These are phyloP conservation scores for Nestor notabilis DNA, from an alignment of 2,113 vertebrate genomes.

Conservation along the genomic window DNA sequence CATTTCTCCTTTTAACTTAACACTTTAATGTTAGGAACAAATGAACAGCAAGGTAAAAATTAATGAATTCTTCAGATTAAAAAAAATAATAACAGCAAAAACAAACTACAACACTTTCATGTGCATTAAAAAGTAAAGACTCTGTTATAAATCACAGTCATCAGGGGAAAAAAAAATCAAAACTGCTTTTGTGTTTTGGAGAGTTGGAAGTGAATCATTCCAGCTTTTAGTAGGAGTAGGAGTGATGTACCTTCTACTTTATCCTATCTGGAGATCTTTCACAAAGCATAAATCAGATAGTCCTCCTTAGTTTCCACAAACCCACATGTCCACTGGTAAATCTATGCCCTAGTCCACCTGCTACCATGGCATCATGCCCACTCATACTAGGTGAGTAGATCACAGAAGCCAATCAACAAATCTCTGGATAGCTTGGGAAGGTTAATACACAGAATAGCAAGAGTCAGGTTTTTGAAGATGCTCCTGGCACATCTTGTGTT, in stretches of 20 bases:
- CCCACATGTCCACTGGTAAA: background rate
- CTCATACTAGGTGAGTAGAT: background rate
- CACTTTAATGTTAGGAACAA: background rate
- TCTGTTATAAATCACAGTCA: background rate
- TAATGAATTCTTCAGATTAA: background rate
- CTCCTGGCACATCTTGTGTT: constrained; percentile 15
- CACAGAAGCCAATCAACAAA: constrained; percentile 17
- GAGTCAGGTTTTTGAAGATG: constrained; percentile 7
- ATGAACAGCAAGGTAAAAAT: background rate
- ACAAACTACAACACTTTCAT: fast-evolving
- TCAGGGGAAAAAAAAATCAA: background rate
- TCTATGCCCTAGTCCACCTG: constrained; percentile 9
- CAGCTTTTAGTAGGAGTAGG: background rate
- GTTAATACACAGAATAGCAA: background rate
- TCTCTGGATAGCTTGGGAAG: background rate
- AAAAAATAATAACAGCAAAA: background rate
- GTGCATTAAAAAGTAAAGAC: background rate
- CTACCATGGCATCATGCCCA: background rate
- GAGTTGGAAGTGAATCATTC: background rate
- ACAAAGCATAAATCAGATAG: background rate
- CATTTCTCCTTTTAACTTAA: background rate
- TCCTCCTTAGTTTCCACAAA: background rate
- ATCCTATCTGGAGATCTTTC: background rate
- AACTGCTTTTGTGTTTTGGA: background rate
- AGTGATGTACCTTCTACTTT: background rate